Evolutionary conservation across 2,113 vertebrate genomes (phyloP).

Genomic region (Nesospiza acunhae): DNA sequence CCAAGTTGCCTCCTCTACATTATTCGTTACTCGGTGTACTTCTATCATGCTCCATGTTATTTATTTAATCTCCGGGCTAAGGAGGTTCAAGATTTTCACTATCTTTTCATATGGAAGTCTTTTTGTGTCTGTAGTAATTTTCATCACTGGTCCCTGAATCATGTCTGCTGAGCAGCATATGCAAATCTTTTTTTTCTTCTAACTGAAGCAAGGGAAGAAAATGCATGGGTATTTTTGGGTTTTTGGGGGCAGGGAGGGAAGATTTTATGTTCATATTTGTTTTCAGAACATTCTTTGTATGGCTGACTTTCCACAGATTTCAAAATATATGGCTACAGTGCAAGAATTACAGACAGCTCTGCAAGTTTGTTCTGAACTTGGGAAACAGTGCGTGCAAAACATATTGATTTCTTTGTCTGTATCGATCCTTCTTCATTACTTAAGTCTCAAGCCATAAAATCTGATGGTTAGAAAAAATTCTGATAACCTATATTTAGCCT

Average conservation of each 20-base stretch:
- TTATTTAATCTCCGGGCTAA: neutral
- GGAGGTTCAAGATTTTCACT: neutral
- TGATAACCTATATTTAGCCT: neutral
- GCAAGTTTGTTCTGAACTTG: neutral
- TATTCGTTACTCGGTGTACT: neutral
- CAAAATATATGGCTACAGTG: neutral
- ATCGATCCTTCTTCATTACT: slow-evolving; percentile 22
- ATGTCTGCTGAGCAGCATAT: neutral
- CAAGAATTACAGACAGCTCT: neutral
- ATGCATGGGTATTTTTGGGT: neutral
- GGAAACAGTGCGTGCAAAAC: neutral
- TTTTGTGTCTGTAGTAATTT: neutral
- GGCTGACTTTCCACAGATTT: neutral
- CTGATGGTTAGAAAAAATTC: neutral
- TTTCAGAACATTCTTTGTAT: neutral
- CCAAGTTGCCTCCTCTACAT: neutral
- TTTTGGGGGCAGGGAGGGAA: neutral
- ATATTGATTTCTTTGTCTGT: slow-evolving; percentile 25
- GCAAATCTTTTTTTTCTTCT: neutral
- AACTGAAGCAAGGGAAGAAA: neutral
- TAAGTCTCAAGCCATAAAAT: slow-evolving; percentile 28
- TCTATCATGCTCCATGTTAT: neutral
- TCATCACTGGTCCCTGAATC: neutral
- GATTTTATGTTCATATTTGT: neutral
- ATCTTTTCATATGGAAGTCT: neutral